Base-by-base conservation (phyloP, 2,113 vertebrate genomes). In the Thunnus maccoyii region DNA sequence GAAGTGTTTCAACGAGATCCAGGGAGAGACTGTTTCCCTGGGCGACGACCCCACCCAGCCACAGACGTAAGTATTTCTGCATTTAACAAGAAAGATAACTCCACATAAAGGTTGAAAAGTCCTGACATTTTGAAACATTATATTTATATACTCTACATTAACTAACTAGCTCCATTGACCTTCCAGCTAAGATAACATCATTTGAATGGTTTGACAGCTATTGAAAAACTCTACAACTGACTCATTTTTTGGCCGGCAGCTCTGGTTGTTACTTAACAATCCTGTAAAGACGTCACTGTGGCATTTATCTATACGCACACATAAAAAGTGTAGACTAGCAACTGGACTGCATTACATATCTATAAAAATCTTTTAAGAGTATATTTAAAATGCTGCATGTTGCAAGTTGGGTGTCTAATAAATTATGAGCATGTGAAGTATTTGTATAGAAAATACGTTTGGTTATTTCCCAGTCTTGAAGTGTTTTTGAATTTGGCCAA, bases 1-100 rank as follows among this genome's bases (percentile, higher is more conserved):
- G 96, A 99, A 99, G 96, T 99, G 98, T 95, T 99, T 99, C 97
- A 99, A 99, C 12, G 98, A 99, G 95, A 99, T 99, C 96, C 98
- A 99, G 95, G 98, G 98, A 82, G 98, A 99, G 94, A 98, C 95
- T 46, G 97, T 99, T 96, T 98, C 98, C 94, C 95, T 99, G 94
- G 98, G 98, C 78, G 98, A 99, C 78, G 98, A 99, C 91, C 98
- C 98, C 91, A 97, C 97, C 80, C 98, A 99, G 92, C 97, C 97
- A 87, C 98, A 99, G 92, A 96, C 98, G 98, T 99, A 94, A 99
- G 98, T 98, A 83, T 15, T 56, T 4, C 9, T 15, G 1, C 1
- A 5, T 57, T 63, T n/a, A 44, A 3, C n/a, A 48, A 30, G 18
- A 14, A 44, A 22, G 2, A 20, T 5, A 25, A 25, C 11, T 6